Conservation (phyloP, 2,888 invertebrate genomes). For the Acronicta psi region DNA sequence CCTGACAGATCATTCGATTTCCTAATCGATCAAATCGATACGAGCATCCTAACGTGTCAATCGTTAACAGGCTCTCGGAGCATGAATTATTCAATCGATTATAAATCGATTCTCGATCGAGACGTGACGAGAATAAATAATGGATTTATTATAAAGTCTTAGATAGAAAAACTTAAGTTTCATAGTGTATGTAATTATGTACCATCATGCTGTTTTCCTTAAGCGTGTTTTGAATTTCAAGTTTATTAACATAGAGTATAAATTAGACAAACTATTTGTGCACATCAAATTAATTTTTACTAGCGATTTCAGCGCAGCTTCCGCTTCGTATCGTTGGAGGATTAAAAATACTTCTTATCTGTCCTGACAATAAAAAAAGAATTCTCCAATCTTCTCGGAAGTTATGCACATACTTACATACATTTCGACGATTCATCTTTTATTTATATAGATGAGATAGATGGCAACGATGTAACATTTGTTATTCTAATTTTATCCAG, state of each 20-base stretch:
- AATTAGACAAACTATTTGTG: slow-evolving; percentile 8
- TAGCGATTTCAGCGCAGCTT: too few species aligned
- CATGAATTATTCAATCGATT: slow-evolving; percentile 58
- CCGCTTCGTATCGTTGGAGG: too few species aligned
- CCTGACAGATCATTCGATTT: slow-evolving; percentile 25
- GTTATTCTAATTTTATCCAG: too few species aligned
- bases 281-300: too few species aligned
- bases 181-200: slow-evolving; percentile 24
- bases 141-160: slow-evolving; percentile 27
- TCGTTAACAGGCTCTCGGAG: slow-evolving; percentile 23
- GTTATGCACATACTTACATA: too few species aligned
- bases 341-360: too few species aligned
- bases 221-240: slow-evolving; percentile 19
- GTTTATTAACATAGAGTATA: background rate
- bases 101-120: slow-evolving; percentile 55
- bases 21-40: slow-evolving; percentile 36
- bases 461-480: too few species aligned
- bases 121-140: slow-evolving; percentile 36
- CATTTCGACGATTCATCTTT: too few species aligned
- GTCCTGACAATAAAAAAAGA: too few species aligned
- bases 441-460: too few species aligned
- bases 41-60: slow-evolving; percentile 37
- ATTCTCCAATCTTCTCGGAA: too few species aligned
- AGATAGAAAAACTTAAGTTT: slow-evolving; percentile 25
- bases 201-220: slow-evolving; percentile 24